Conservation (phyloP, 2,113 vertebrate genomes). For the Lophius piscatorius region DNA sequence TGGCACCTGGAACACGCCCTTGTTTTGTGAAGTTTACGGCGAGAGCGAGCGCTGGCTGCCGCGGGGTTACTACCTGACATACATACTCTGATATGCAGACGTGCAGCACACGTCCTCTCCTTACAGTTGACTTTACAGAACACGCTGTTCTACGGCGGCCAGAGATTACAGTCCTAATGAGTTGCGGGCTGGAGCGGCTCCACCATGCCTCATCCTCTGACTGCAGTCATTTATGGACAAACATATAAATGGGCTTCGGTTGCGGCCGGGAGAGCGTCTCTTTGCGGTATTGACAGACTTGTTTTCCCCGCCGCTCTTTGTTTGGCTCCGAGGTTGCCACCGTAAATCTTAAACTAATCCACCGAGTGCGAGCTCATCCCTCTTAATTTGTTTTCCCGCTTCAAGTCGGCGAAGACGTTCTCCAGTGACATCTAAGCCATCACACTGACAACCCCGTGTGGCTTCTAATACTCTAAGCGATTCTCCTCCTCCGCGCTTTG, state of each 20-base stretch:
- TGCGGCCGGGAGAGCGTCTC: slow-evolving; percentile 1
- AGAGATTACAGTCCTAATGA: slow-evolving; percentile 59
- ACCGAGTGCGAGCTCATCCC: slow-evolving; percentile 72
- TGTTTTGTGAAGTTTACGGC: slow-evolving; percentile 34
- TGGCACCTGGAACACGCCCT: slow-evolving; percentile 40
- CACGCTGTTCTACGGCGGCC: slow-evolving; percentile 42
- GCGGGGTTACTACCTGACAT: slow-evolving; percentile 13
- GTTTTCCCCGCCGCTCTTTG: slow-evolving; percentile 36
- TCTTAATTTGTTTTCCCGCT: slow-evolving; percentile 76
- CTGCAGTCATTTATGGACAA: neutral
- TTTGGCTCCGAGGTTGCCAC: slow-evolving; percentile 37
- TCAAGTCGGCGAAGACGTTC: slow-evolving; percentile 65
- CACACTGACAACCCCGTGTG: slow-evolving; percentile 70
- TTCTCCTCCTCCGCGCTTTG: slow-evolving; percentile 59
- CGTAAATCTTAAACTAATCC: slow-evolving; percentile 75
- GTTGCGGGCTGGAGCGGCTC: neutral
- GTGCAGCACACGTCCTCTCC: slow-evolving; percentile 20
- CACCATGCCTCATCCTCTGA: neutral
- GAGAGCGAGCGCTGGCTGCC: slow-evolving; percentile 6
- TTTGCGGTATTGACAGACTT: slow-evolving; percentile 38
- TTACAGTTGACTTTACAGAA: slow-evolving; percentile 32
- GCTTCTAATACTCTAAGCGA: slow-evolving; percentile 65
- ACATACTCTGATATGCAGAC: slow-evolving; percentile 11
- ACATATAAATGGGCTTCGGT: slow-evolving; percentile 22
- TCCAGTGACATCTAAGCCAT: slow-evolving; percentile 76